phyloP scores from a whole-genome alignment of 2,888 invertebrate species.

The Polymixis flavicincta region DNA sequence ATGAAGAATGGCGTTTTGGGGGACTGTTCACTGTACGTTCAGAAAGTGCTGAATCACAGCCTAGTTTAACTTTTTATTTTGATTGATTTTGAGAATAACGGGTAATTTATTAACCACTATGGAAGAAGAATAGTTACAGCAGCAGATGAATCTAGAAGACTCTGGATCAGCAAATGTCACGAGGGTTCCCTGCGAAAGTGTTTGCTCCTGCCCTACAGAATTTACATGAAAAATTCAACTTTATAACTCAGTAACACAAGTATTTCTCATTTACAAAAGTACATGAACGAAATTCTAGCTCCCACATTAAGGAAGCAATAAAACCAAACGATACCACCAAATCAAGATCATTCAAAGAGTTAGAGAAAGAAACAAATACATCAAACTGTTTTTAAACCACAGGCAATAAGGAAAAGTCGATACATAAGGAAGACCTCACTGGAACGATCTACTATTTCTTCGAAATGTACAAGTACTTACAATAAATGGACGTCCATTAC shows the following conservation, averaged over 20 bases:
- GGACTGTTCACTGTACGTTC: too few relatives aligned
- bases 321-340: conserved; percentile 13
- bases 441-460: conserved; percentile 26
- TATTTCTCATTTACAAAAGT: not conserved
- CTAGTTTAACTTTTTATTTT: too few relatives aligned
- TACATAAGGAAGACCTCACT: conserved; percentile 3
- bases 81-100: too few relatives aligned
- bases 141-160: too few relatives aligned
- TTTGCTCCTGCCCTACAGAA: too few relatives aligned
- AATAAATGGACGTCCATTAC: conserved; percentile 18
- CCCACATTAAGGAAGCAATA: not conserved
- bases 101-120: too few relatives aligned
- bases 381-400: conserved; percentile 13
- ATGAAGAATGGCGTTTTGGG: too few relatives aligned
- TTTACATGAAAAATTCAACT: too few relatives aligned
- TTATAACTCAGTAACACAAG: not conserved
- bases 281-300: not conserved
- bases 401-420: conserved; percentile 44
- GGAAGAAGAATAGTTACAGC: too few relatives aligned
- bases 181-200: too few relatives aligned
- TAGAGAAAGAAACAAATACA: conserved; percentile 16
- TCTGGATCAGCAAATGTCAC: too few relatives aligned
- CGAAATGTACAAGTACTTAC: conserved; percentile 32
- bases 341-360: conserved; percentile 9
- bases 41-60: too few relatives aligned